phyloP scores from a whole-genome alignment of 2,113 vertebrate genomes.

The Rhineura floridana region DNA sequence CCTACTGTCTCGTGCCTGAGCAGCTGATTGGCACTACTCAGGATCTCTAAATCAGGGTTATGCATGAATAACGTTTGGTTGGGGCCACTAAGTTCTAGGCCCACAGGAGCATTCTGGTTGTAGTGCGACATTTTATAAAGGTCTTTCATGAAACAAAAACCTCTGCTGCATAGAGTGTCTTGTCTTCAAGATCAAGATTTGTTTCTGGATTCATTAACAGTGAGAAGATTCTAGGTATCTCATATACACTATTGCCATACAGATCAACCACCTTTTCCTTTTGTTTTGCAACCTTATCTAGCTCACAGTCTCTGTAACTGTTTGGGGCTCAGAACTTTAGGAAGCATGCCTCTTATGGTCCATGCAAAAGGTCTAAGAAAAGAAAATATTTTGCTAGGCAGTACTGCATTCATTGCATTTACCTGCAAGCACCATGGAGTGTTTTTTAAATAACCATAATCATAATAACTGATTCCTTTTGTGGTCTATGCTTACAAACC shows the following conservation, averaged over 20 bases:
- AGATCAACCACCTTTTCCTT: neutral
- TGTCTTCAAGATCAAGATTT: constrained; percentile 30
- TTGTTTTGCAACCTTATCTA: neutral
- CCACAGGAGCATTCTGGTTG: neutral
- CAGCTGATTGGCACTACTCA: neutral
- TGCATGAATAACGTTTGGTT: neutral
- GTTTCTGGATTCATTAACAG: neutral
- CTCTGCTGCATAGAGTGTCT: neutral
- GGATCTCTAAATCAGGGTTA: neutral
- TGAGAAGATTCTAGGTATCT: rapidly evolving
- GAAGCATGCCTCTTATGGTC: neutral
- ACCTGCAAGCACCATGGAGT: rapidly evolving
- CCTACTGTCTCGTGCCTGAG: neutral
- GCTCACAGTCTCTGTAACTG: neutral
- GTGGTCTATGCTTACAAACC: rapidly evolving
- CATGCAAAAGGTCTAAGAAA: neutral
- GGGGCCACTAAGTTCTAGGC: neutral
- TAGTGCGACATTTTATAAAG: neutral
- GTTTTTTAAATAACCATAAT: neutral
- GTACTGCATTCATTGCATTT: neutral
- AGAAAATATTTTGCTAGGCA: neutral
- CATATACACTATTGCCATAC: neutral
- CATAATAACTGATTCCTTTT: neutral
- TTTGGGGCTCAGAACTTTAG: neutral
- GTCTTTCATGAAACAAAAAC: neutral